Evolutionary conservation across 2,888 invertebrate species (phyloP), one percentile per base, ranked within the genome.

Genomic region (Euzophera pinguis): DNA sequence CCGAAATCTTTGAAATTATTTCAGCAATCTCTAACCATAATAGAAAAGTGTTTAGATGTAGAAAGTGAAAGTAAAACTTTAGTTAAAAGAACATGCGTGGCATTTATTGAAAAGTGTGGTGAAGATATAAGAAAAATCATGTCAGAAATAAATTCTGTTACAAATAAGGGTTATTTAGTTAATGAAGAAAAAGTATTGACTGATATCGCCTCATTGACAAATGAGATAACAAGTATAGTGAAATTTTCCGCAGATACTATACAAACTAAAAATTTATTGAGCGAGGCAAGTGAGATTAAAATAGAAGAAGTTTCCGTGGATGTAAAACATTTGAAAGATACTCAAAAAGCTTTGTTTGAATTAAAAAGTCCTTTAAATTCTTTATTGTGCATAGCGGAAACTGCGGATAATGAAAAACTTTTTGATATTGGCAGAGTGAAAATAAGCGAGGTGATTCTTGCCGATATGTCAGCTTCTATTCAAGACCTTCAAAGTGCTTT

Each of bases 21-120:
- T 16, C 93, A 94, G 65, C 92, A 93, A 63, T 92, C 93, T 17
- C 71, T 95, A 4, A 91, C 92, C 13, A 91, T 93, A 1, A 91
- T 94, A 35, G 93, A 94, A 73, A 93, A 93, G 71, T 94, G 94
- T 67, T 91, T 93, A 35, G 93, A 93, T 64, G 91, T 93, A 60
- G 93, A 93, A 73, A 93, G 92, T 61, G 92, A 92, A 35, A 93
- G 92, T 9, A 92, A 92, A 52, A 94, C 94, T 0, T 78, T 94
- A 7, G 93, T 94, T 1, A 93, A 94, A 68, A 91, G 92, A 67
- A 94, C 94, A 0, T 94, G 94, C 71, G 91, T 92, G 10, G 93
- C 93, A 62, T 91, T 94, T 55, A 83, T 94, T 53, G 92, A 93
- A 63, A 92, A 87, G 17, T 91, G 92, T 53, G 91, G 92, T 2